A percentile compares a stretch with the other conserved stretches of the same genome.
Conservation (phyloP, 2,888 invertebrate species). For the Dryobotodes eremita region DNA sequence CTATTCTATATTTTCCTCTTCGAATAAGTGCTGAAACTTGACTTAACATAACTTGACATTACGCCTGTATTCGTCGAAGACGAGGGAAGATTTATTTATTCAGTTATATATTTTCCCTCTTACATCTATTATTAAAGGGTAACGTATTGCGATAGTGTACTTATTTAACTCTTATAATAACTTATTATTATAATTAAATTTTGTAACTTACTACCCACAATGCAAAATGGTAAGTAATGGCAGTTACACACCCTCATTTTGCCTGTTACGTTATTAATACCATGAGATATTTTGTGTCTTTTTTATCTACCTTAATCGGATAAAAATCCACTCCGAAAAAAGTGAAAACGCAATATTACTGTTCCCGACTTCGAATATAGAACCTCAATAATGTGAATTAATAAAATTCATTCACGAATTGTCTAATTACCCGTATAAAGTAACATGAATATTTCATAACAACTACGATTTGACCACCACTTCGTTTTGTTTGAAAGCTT, state of each 20-base stretch:
- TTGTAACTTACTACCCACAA: background rate
- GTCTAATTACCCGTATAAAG: no score
- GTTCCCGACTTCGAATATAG: background rate
- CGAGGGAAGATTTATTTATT: no score
- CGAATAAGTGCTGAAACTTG: background rate
- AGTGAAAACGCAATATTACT: background rate
- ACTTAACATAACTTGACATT: no score
- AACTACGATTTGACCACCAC: background rate
- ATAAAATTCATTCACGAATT: background rate
- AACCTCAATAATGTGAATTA: background rate
- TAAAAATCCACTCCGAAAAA: background rate
- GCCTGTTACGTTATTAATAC: background rate
- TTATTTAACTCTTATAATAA: background rate
- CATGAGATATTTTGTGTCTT: no score
- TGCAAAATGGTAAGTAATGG: background rate
- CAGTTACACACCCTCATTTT: background rate
- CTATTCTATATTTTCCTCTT: background rate
- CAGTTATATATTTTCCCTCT: background rate
- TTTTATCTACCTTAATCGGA: background rate
- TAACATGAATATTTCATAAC: background rate
- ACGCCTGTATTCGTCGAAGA: background rate
- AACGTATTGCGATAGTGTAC: background rate
- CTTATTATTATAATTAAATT: background rate
- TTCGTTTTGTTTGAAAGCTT: background rate
- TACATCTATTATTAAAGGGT: background rate